phyloP scores from a whole-genome alignment of 2,113 vertebrate species.

The Zosterops borbonicus region DNA sequence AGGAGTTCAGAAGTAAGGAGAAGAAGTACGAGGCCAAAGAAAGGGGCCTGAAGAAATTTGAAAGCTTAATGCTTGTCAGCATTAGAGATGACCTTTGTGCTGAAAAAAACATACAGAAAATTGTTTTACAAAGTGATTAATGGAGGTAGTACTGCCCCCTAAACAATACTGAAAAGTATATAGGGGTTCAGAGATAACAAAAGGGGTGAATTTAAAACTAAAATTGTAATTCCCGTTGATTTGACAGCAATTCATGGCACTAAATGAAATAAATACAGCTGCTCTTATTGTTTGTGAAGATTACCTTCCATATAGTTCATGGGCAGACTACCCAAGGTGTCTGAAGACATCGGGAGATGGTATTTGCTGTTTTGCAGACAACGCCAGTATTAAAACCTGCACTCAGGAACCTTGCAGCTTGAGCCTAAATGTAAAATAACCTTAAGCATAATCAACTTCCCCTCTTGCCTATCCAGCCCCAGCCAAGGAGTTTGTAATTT shows the following conservation, averaged over 20 bases:
- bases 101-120: neutral
- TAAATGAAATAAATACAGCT: neutral
- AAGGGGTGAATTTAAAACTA: neutral
- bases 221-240: neutral
- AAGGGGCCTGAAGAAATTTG: neutral
- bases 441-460: neutral
- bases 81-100: neutral
- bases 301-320: neutral
- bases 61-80: neutral
- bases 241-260: neutral
- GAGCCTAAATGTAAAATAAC: neutral
- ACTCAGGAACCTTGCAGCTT: neutral
- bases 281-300: neutral
- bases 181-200: neutral
- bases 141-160: neutral
- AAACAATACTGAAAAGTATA: neutral
- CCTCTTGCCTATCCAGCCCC: neutral
- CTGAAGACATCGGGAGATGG: neutral
- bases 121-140: neutral
- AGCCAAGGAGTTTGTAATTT: neutral
- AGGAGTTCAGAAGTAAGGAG: neutral
- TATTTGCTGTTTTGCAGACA: neutral
- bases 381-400: neutral
- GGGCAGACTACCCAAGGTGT: neutral
- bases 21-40: neutral